phyloP scores from a whole-genome alignment of 1,140 invertebrate species.

The Tenebrio molitor region DNA sequence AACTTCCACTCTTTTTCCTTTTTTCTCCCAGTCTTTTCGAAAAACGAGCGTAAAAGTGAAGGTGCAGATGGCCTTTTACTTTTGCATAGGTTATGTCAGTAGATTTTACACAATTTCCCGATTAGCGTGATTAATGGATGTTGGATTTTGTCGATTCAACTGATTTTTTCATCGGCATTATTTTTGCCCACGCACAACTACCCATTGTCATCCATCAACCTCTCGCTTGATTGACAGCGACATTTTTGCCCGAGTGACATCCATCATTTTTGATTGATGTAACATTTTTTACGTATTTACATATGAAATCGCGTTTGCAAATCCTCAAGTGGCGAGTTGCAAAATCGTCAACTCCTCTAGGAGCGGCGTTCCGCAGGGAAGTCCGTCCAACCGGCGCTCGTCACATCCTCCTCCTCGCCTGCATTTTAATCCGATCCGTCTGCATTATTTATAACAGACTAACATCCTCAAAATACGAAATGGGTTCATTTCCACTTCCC shows the following conservation, averaged over 20 bases:
- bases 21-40: background rate
- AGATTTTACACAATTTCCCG: no score
- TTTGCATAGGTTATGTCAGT: background rate
- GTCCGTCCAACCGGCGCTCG: no score
- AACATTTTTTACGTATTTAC: background rate
- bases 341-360: background rate
- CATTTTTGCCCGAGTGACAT: background rate
- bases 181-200: background rate
- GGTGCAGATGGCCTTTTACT: background rate
- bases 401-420: no score
- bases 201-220: background rate
- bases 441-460: background rate
- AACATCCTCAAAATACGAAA: background rate
- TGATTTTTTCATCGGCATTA: background rate
- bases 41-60: background rate
- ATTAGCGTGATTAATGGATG: background rate
- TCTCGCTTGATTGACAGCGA: background rate
- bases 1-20: background rate
- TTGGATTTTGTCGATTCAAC: background rate
- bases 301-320: background rate
- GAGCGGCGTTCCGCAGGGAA: no score
- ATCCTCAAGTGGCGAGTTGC: background rate
- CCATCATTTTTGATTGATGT: background rate
- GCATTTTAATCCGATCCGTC: background rate
- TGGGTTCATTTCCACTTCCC: background rate